A percentile compares a stretch with the other conserved stretches of the same genome.
phyloP scores from a whole-genome alignment of 2,113 vertebrate genomes.

The Grallaria varia region DNA sequence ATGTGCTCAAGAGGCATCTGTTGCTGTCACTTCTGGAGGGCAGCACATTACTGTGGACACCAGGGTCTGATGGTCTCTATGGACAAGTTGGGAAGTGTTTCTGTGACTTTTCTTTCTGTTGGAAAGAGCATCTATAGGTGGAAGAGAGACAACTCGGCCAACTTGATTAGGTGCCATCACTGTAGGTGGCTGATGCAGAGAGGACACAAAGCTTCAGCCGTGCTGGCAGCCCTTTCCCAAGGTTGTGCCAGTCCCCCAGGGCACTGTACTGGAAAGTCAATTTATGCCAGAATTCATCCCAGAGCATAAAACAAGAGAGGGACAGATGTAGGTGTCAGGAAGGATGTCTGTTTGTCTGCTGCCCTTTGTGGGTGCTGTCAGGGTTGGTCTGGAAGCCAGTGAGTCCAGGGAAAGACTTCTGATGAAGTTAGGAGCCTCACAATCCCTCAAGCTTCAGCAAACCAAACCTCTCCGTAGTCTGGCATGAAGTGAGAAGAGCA shows the following conservation, averaged over 20 bases:
- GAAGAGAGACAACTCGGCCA: neutral
- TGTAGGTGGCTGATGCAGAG: neutral
- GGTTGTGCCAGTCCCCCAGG: neutral
- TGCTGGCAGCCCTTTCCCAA: neutral
- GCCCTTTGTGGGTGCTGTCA: neutral
- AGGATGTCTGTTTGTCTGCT: neutral
- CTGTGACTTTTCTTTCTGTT: neutral
- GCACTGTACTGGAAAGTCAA: neutral
- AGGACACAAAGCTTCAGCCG: neutral
- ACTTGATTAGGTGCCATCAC: neutral
- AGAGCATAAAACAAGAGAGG: neutral
- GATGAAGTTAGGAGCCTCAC: neutral
- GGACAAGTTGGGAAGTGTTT: fast-evolving
- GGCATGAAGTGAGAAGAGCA: neutral
- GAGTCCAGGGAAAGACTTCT: neutral
- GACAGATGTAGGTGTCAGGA: fast-evolving
- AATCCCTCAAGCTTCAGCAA: neutral
- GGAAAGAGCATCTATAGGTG: neutral
- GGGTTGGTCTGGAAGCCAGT: neutral
- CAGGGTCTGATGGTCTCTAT: neutral
- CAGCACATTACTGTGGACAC: neutral
- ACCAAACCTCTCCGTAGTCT: neutral
- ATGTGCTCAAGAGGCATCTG: neutral
- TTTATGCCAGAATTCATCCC: neutral
- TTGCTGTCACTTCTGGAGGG: neutral